phyloP scores from a whole-genome alignment of 2,113 vertebrate species.

The Oceanites oceanicus region DNA sequence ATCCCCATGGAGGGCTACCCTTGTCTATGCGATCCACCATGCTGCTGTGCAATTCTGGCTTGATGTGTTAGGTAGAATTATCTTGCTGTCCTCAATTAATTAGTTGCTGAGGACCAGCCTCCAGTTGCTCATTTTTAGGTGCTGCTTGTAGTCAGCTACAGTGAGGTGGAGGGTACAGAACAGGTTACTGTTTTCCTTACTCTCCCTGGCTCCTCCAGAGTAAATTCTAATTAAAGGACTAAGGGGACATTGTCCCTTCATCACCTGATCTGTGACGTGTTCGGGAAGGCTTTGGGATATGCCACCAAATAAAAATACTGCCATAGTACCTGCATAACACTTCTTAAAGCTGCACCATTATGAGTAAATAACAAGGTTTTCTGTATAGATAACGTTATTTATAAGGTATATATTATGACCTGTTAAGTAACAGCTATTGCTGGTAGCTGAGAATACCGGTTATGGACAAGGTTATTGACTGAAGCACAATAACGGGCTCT shows the following conservation, averaged over 20 bases:
- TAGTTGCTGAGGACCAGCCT: background rate
- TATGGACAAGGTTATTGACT: background rate
- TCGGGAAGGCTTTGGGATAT: background rate
- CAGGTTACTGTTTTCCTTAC: background rate
- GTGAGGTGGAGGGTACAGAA: background rate
- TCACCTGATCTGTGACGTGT: background rate
- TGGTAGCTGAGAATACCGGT: background rate
- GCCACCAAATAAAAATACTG: background rate
- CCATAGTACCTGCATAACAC: background rate
- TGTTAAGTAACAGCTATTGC: background rate
- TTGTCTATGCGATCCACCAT: fast-evolving
- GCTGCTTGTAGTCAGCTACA: background rate
- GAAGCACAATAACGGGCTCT: background rate
- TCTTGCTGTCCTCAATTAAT: background rate
- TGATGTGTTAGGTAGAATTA: background rate
- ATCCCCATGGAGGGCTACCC: too few species aligned
- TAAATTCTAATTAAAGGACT: background rate
- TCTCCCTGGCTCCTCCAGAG: background rate
- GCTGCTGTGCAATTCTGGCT: background rate
- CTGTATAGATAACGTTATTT: background rate
- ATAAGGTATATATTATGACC: background rate
- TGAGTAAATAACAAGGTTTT: background rate
- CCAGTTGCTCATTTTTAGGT: background rate
- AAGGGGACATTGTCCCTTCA: background rate
- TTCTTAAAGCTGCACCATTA: background rate